A percentile compares a stretch with the other conserved stretches of the same genome.
phyloP scores from a whole-genome alignment of 2,113 vertebrate genomes.

The Leuciscus idus region DNA sequence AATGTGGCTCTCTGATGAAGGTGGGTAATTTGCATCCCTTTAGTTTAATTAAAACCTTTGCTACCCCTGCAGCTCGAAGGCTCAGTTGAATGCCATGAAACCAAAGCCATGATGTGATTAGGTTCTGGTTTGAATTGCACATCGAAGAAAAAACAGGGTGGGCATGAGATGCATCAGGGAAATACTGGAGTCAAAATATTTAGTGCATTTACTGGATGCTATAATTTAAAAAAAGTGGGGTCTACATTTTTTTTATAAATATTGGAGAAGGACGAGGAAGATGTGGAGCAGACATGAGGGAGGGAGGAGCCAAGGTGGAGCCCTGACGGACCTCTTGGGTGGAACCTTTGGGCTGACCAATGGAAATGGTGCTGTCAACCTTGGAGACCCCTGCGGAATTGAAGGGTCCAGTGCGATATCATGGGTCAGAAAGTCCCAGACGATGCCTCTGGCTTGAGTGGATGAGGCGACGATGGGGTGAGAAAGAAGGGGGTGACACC shows the following conservation, averaged over 20 bases:
- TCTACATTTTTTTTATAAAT: background rate
- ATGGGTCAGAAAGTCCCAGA: too few species aligned
- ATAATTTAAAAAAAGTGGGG: background rate
- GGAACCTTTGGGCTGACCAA: too few species aligned
- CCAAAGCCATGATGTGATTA: conserved; percentile 35
- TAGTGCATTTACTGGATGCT: background rate
- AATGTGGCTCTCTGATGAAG: conserved; percentile 60
- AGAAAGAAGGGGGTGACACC: too few species aligned
- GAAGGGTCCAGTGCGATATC: too few species aligned
- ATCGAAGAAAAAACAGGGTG: background rate
- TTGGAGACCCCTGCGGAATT: too few species aligned
- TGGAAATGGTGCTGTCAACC: too few species aligned
- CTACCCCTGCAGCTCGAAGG: conserved; percentile 16
- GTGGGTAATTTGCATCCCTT: conserved; percentile 62
- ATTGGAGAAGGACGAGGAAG: too few species aligned
- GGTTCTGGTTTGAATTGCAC: background rate
- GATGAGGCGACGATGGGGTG: too few species aligned
- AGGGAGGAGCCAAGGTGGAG: too few species aligned
- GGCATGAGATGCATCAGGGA: background rate
- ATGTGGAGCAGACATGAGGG: too few species aligned
- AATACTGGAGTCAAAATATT: background rate
- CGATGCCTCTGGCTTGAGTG: too few species aligned
- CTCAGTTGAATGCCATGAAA: conserved; percentile 10
- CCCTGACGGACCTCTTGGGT: too few species aligned
- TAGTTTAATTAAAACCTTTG: conserved; percentile 62